A percentile compares a stretch with the other conserved stretches of the same genome.
Conservation (phyloP, 1,140 invertebrate genomes). For the Proctacanthus coquilletti region DNA sequence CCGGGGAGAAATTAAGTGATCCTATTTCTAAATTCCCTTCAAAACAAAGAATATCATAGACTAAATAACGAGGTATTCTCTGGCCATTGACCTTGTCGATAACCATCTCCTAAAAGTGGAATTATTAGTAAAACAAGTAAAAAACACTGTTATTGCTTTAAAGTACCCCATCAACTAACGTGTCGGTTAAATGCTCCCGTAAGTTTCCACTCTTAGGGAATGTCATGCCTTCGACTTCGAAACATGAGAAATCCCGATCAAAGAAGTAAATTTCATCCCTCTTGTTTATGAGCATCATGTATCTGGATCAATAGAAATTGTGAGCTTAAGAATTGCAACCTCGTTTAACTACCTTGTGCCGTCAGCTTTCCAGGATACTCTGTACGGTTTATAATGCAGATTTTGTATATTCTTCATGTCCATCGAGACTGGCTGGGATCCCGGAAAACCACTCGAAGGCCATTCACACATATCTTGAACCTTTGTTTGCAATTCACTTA, state of each 20-base stretch:
- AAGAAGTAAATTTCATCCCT: constrained; percentile 79
- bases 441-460: constrained; percentile 74
- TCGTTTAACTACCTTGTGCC: constrained; percentile 58
- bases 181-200: constrained; percentile 55
- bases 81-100: constrained; percentile 65
- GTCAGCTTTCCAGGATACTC: constrained; percentile 99
- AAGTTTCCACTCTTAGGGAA: constrained; percentile 67
- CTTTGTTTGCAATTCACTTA: constrained; percentile 54
- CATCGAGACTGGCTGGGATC: constrained; percentile 95
- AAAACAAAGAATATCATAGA: constrained; percentile 88
- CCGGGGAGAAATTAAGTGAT: constrained; percentile 56
- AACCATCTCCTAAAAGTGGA: constrained; percentile 69
- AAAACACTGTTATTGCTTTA: constrained; percentile 5
- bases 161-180: constrained; percentile 83
- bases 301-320: constrained; percentile 41
- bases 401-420: constrained; percentile 63
- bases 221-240: constrained; percentile 60
- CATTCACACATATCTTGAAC: constrained; percentile 72
- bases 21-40: constrained; percentile 67
- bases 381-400: constrained; percentile 68
- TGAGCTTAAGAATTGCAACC: too few species aligned
- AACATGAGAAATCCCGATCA: constrained; percentile 92
- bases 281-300: constrained; percentile 90
- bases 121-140: constrained; percentile 6
- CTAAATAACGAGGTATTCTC: constrained; percentile 74